These are phyloP conservation scores for Momotus momota DNA, from an alignment of 2,797 vertebrate species.

Conservation along the genomic window DNA sequence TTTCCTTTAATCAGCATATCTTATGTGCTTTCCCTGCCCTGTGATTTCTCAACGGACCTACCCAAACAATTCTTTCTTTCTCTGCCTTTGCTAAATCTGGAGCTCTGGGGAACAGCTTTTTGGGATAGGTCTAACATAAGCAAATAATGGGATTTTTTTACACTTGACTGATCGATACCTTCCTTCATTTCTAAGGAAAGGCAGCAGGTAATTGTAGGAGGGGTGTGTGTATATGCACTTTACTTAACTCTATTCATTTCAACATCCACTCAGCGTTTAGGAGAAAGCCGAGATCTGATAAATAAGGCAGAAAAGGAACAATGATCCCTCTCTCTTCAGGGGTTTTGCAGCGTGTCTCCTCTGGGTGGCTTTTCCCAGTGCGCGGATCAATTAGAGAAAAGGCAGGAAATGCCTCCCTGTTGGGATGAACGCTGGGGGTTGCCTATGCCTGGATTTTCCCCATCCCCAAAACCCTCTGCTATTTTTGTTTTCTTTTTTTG, in stretches of 20 bases:
- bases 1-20: background rate
- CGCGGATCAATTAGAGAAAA: background rate
- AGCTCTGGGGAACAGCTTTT: background rate
- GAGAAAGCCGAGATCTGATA: background rate
- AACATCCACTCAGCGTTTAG: background rate
- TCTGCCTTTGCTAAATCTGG: background rate
- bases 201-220: background rate
- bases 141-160: background rate
- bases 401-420: conserved; percentile 5
- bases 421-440: fast-evolving
- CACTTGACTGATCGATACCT: background rate
- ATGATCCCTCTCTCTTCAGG: background rate
- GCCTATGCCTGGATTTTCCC: background rate
- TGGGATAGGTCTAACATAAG: background rate
- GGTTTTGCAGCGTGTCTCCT: background rate
- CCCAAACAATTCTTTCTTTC: conserved; percentile 4
- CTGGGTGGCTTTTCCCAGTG: background rate
- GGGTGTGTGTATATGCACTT: background rate
- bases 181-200: background rate
- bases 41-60: background rate
- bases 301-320: background rate
- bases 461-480: fast-evolving
- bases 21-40: background rate
- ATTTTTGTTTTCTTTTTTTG: background rate
- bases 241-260: background rate